phyloP scores from a whole-genome alignment of 2,113 vertebrate genomes.

The Cololabis saira region DNA sequence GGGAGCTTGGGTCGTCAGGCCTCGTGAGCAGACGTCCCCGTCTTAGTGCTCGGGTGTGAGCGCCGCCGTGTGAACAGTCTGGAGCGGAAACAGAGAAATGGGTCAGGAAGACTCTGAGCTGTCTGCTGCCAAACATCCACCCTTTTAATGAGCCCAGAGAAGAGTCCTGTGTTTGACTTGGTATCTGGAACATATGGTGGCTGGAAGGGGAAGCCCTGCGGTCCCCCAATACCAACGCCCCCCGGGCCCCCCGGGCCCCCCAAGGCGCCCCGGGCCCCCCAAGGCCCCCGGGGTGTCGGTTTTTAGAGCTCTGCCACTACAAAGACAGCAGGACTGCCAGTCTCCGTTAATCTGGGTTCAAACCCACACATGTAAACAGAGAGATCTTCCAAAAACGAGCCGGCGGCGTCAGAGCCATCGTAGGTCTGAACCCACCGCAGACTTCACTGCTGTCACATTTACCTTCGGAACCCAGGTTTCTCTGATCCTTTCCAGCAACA shows the following conservation, averaged over 20 bases:
- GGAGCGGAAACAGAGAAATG: neutral
- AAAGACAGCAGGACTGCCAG: constrained; percentile 59
- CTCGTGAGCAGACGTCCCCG: no score
- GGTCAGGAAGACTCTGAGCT: constrained; percentile 54
- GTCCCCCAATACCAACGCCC: constrained; percentile 36
- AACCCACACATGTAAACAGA: constrained; percentile 39
- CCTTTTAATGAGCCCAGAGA: constrained; percentile 57
- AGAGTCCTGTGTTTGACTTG: constrained; percentile 60
- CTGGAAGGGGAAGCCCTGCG: constrained; percentile 39
- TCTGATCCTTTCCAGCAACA: no score
- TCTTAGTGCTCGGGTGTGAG: no score
- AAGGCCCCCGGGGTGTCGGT: constrained; percentile 57
- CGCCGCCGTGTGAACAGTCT: no score
- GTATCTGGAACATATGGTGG: constrained; percentile 70
- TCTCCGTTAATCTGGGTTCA: constrained; percentile 47
- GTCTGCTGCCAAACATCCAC: constrained; percentile 57
- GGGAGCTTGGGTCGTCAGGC: no score
- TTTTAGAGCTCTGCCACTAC: constrained; percentile 60
- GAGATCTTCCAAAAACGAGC: constrained; percentile 4
- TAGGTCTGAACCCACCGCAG: neutral
- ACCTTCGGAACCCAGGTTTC: no score
- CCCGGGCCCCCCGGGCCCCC: neutral
- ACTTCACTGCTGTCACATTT: no score
- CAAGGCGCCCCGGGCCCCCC: neutral
- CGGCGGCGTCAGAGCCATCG: neutral